Evolutionary conservation across 2,888 invertebrate species (phyloP), one percentile per base, ranked within the genome.

Genomic region (Magallana nippona): DNA sequence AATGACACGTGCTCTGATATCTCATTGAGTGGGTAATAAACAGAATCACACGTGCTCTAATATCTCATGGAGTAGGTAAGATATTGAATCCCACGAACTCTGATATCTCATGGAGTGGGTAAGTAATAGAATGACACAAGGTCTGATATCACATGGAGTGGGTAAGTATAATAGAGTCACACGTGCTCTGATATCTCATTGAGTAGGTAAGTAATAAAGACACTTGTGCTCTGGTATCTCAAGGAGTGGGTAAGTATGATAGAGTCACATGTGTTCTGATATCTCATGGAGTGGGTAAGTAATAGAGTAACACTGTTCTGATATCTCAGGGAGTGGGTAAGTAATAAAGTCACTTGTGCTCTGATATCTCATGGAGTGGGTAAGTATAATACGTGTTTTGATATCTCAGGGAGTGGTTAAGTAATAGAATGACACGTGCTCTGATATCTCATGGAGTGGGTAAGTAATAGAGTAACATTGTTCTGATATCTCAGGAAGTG

Each of bases 151-250:
- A 19, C 84, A 84, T 78, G 32, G 32, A 32, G 32, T 32, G 32
- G 32, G 81, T 87, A 87, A 57, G 88, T 83, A 79, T n/a, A n/a
- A 83, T 87, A 32, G 32, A 32, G 5, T 2, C 83, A 56, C 82
- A 63, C 84, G 84, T 27, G 87, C 87, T 15, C 84, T 89, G 0
- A 56, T 88, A 15, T 82, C 86, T 17, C 85, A 84, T 78, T 11
- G 22, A 19, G 63, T 27, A 15, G 22, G 82, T 88, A 86, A 62
- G 88, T 83, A 79, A 83, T 86, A 44, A n/a, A 17, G 17, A 1
- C 83, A 57, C 86, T 58, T 82, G 84, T 27, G 85, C 87, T 15
- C 85, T 88, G 0, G 32, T 88, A 11, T 82, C 85, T 22, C 17
- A 17, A n/a, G 60, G n/a, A 13, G 10, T 60, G 17, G 32, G 32